Conservation (phyloP, 2,888 invertebrate species). For the Pomacea canaliculata region DNA sequence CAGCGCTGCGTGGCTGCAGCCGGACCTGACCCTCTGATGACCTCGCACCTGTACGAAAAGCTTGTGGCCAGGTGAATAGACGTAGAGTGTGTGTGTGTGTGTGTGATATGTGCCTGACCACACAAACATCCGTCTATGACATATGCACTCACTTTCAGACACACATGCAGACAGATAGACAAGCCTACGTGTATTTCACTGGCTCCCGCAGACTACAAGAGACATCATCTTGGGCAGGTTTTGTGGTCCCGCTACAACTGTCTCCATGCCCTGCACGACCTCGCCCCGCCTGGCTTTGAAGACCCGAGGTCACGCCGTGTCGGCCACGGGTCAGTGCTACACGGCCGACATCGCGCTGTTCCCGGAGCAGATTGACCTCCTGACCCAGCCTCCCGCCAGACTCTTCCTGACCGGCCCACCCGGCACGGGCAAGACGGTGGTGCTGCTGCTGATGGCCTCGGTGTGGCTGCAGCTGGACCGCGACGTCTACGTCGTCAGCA, state of each 20-base stretch:
- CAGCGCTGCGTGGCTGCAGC: neutral
- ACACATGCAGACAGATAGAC: too few relatives aligned
- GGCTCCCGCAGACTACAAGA: too few relatives aligned
- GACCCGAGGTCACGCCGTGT: neutral
- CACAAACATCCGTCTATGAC: too few relatives aligned
- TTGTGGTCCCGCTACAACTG: neutral
- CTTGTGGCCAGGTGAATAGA: neutral
- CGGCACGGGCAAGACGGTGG: neutral
- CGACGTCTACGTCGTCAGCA: neutral
- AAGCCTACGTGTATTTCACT: too few relatives aligned
- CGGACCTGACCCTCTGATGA: neutral
- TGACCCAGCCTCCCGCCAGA: neutral
- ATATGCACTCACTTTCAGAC: too few relatives aligned
- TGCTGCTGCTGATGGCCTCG: neutral
- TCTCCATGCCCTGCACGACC: neutral
- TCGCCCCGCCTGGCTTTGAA: neutral
- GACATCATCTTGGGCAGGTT: neutral
- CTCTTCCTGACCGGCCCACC: neutral
- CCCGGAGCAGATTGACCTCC: conserved; percentile 2
- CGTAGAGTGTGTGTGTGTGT: too few relatives aligned
- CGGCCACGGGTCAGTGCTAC: neutral
- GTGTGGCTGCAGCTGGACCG: neutral
- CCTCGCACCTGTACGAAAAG: conserved; percentile 25
- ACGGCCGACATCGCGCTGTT: neutral
- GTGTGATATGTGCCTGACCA: too few relatives aligned